Evolutionary conservation across 2,888 invertebrate species (phyloP), one percentile per base, ranked within the genome.

Genomic region (Oxycera nigricornis): DNA sequence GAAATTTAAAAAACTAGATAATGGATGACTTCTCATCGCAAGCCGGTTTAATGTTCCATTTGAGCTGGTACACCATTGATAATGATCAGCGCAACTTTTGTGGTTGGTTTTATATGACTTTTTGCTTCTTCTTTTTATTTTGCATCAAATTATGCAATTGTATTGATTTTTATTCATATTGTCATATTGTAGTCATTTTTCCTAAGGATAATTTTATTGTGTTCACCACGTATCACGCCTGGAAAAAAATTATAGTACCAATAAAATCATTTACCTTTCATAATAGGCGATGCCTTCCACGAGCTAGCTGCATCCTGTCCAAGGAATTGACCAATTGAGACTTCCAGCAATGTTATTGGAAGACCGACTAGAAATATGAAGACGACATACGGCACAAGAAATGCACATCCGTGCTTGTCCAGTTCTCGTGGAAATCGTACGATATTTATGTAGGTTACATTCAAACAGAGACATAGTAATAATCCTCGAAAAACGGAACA

Each of bases 291-390:
- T 68, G 85, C 82, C 59, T 84, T 80, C 85, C 85, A 86, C 30
- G 85, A 83, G 77, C 85, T 83, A 65, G 86, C 85, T 76, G 86
- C 83, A 73, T 85, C 85, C 79, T 86, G 86, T 39, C 86, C 86
- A 76, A 86, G 79, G 80, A 86, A 86, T 78, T 86, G 86, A 6
- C 86, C 86, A 74, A 86, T 80, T 31, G 86, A 82, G 78, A 86
- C 83, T 81, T 86, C 85, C 77, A 86, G 80, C 78, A 86, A 79
- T 67, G 85, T 82, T 78, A 85, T 82, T 77, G 85, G 85, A 76
- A 86, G 80, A 61, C 85, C 86, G 83, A 86, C 84, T 82, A 86
- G 82, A 81, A 85, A 81, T 75, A 86, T 81, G 78, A 86, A 78
- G 74, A 82, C 79, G 73, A 85, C 78, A 79, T 86, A 86, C 78